Conservation (phyloP, 2,797 vertebrate genomes). For the Enteromius argenteus region DNA sequence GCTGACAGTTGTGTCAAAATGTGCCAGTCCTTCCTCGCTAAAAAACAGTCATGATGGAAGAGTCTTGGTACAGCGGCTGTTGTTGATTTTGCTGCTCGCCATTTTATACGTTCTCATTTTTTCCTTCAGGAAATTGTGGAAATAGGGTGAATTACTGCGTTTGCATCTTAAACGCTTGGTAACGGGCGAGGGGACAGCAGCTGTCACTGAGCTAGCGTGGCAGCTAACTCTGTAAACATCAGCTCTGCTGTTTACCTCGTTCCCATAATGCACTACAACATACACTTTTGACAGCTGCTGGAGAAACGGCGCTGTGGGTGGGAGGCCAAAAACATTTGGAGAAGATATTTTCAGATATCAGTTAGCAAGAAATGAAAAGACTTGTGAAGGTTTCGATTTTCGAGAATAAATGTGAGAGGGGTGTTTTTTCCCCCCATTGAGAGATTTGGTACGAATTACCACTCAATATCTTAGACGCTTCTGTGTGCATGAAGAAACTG, state of each 20-base stretch:
- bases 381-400: conserved; percentile 25
- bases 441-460: conserved; percentile 30
- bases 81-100: background rate
- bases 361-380: conserved; percentile 1
- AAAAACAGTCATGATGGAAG: background rate
- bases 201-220: conserved; percentile 39
- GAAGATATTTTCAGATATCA: conserved; percentile 25
- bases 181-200: conserved; percentile 47
- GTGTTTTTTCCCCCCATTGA: conserved; percentile 16
- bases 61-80: background rate
- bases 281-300: conserved; percentile 42
- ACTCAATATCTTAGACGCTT: conserved; percentile 26
- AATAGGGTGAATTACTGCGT: conserved; percentile 24
- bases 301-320: conserved; percentile 11
- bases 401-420: conserved; percentile 9
- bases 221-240: conserved; percentile 45
- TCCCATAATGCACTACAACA: conserved; percentile 38
- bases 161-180: conserved; percentile 34
- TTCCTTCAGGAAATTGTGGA: conserved; percentile 1
- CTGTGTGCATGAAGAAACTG: conserved; percentile 32
- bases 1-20: background rate
- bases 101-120: background rate
- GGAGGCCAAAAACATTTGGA: conserved; percentile 27
- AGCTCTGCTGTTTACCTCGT: conserved; percentile 50
- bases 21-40: background rate